Evolutionary conservation across 2,113 vertebrate genomes (phyloP).

Genomic region (Tenrec ecaudatus): DNA sequence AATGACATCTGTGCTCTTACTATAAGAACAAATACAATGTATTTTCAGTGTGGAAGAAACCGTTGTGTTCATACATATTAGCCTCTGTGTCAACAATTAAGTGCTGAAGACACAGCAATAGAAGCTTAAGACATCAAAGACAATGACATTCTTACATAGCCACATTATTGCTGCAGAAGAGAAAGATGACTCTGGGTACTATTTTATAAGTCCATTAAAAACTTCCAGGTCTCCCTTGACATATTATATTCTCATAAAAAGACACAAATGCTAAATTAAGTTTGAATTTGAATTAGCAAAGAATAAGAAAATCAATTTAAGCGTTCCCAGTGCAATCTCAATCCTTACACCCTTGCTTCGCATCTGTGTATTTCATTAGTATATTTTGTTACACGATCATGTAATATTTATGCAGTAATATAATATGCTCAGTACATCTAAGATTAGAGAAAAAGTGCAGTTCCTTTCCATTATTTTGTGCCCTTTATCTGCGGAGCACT

Average conservation of each 20-base stretch:
- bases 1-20: constrained; percentile 37
- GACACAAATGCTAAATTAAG: constrained; percentile 75
- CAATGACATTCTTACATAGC: not conserved
- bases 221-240: constrained; percentile 73
- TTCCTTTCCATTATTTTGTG: constrained; percentile 80
- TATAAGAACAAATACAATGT: not conserved
- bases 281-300: constrained; percentile 76
- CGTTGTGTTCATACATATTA: constrained; percentile 43
- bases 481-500: constrained; percentile 81
- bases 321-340: constrained; percentile 68
- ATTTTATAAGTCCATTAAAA: constrained; percentile 75
- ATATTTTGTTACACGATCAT: constrained; percentile 83
- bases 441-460: constrained; percentile 78
- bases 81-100: constrained; percentile 58
- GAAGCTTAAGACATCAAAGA: constrained; percentile 17
- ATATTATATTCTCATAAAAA: constrained; percentile 74
- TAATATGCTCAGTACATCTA: constrained; percentile 79
- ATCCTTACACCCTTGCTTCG: constrained; percentile 58
- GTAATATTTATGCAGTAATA: constrained; percentile 83
- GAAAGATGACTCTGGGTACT: constrained; percentile 59
- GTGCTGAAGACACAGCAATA: constrained; percentile 22
- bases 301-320: constrained; percentile 79
- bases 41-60: not conserved
- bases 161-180: constrained; percentile 21
- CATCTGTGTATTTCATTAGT: constrained; percentile 81